These are phyloP conservation scores for Cheumatopsyche charites DNA, from an alignment of 1,140 invertebrate genomes.

Conservation along the genomic window DNA sequence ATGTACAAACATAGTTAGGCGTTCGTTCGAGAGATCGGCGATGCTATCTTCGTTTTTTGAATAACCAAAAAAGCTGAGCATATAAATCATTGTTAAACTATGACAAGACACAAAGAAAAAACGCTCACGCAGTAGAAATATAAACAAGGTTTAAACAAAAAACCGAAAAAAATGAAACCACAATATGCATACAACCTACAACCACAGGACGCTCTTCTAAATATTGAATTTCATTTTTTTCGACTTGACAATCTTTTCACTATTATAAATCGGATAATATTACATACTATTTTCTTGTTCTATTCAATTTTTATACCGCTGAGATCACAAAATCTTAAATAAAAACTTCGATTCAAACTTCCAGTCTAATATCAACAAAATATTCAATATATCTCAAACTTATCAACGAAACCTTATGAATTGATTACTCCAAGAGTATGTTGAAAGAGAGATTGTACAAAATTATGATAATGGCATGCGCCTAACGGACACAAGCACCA, in stretches of 20 bases:
- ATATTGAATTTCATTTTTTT: constrained; percentile 31
- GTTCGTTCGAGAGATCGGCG: not conserved
- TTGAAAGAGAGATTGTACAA: too few species aligned
- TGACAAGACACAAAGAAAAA: constrained; percentile 27
- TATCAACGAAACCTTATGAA: too few species aligned
- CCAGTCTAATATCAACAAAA: too few species aligned
- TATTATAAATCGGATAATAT: not conserved
- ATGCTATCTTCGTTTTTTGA: constrained; percentile 23
- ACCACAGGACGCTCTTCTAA: constrained; percentile 15
- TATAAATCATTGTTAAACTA: constrained; percentile 28
- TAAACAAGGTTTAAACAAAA: constrained; percentile 22
- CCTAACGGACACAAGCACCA: too few species aligned
- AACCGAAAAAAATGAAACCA: too few species aligned
- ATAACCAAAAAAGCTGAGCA: constrained; percentile 18
- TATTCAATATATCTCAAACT: too few species aligned
- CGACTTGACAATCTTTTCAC: too few species aligned
- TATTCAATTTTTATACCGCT: not conserved
- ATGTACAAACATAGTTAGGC: not conserved
- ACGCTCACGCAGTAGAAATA: constrained; percentile 18
- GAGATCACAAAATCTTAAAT: too few species aligned
- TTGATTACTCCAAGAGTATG: too few species aligned
- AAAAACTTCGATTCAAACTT: too few species aligned
- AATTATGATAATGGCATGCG: too few species aligned
- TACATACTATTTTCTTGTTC: not conserved
- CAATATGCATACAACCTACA: not conserved